Evolutionary conservation across 2,888 invertebrate genomes (phyloP).

Genomic region (Acleris holmiana): DNA sequence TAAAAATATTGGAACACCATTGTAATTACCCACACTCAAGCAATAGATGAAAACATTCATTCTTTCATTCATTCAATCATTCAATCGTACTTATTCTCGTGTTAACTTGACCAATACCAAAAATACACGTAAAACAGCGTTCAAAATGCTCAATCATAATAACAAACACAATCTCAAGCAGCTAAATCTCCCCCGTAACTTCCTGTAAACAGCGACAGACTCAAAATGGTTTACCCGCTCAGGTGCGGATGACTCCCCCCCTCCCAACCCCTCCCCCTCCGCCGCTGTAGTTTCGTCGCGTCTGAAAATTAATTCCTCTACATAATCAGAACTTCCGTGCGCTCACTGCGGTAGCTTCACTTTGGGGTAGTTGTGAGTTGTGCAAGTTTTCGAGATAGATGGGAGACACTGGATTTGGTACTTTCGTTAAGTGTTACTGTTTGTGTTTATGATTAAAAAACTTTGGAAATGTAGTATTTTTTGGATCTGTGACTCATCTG

Average conservation of each 20-base stretch:
- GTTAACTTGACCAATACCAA: too few relatives aligned
- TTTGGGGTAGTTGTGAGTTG: constrained; percentile 34
- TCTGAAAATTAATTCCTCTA: constrained; percentile 84
- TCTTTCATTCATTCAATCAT: too few relatives aligned
- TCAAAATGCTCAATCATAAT: background rate
- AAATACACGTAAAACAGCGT: background rate
- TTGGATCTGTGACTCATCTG: too few relatives aligned
- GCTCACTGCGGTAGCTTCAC: constrained; percentile 68
- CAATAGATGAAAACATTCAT: too few relatives aligned
- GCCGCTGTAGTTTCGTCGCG: constrained; percentile 78
- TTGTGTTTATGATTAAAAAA: too few relatives aligned
- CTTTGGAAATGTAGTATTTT: too few relatives aligned
- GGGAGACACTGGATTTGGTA: background rate
- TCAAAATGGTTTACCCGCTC: constrained; percentile 75
- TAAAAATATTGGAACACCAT: too few relatives aligned
- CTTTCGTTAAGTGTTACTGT: too few relatives aligned
- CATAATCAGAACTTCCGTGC: constrained; percentile 82
- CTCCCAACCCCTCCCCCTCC: constrained; percentile 50
- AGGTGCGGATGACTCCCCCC: constrained; percentile 66
- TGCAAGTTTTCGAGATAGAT: background rate
- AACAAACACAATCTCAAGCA: constrained; percentile 2
- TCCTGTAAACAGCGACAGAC: constrained; percentile 22
- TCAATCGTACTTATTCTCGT: too few relatives aligned
- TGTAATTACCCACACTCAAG: too few relatives aligned
- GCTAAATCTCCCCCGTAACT: constrained; percentile 30